phyloP scores from a whole-genome alignment of 1,140 invertebrate genomes.

The Lordiphosa mommai region DNA sequence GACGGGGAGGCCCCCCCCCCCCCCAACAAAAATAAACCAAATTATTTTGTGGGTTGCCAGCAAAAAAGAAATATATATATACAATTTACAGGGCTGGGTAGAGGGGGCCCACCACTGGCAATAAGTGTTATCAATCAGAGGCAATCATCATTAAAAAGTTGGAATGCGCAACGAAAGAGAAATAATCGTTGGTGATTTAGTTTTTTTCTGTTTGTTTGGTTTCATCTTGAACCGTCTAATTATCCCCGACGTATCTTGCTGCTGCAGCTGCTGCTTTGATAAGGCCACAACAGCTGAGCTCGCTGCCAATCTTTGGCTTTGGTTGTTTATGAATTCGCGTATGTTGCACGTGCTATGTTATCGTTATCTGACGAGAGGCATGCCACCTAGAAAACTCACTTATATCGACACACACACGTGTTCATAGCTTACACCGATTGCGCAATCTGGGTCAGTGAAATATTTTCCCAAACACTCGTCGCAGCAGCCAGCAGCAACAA shows the following conservation, averaged over 20 bases:
- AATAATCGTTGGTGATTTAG: constrained; percentile 34
- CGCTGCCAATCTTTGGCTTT: constrained; percentile 14
- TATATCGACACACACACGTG: not conserved
- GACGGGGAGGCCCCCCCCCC: too few species aligned
- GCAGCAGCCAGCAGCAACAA: constrained; percentile 34
- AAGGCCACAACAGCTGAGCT: constrained; percentile 23
- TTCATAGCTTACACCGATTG: constrained; percentile 27
- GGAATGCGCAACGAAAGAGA: constrained; percentile 6
- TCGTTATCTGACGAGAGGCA: constrained; percentile 22
- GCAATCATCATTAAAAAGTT: constrained; percentile 68
- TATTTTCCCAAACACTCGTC: constrained; percentile 32
- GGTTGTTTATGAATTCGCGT: constrained; percentile 36
- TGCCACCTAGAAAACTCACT: constrained; percentile 1
- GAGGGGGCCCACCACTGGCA: constrained; percentile 18
- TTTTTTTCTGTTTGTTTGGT: constrained; percentile 2
- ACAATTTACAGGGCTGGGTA: not conserved
- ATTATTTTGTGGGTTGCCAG: constrained; percentile 29
- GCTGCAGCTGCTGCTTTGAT: constrained; percentile 22
- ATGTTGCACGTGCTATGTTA: constrained; percentile 39
- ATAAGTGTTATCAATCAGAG: constrained; percentile 64
- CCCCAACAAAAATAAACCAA: constrained; percentile 48
- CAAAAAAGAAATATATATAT: not conserved
- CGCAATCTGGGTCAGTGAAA: constrained; percentile 71
- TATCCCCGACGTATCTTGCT: not conserved
- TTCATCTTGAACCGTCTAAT: not conserved